Percentiles rank a stretch among this genome's conserved stretches.
Conservation (phyloP, 2,888 invertebrate species). For the Lucinisca nassula region DNA sequence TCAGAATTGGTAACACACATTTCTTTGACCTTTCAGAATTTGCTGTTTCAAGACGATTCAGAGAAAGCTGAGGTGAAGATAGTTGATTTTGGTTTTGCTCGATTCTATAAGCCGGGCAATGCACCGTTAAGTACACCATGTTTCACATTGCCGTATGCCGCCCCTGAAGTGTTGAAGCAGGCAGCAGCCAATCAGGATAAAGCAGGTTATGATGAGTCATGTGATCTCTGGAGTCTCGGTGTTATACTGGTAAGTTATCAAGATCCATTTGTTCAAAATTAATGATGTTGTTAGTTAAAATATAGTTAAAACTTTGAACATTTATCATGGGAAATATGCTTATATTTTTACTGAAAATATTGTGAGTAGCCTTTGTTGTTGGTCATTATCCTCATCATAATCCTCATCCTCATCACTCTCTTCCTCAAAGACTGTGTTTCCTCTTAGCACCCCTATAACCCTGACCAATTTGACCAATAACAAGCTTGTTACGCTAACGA, state of each 20-base stretch:
- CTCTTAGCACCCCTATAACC: slow-evolving; percentile 66
- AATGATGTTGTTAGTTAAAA: too few species aligned
- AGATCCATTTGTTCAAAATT: too few species aligned
- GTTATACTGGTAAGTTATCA: slow-evolving; percentile 93
- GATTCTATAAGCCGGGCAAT: slow-evolving; percentile 90
- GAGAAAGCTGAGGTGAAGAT: slow-evolving; percentile 93
- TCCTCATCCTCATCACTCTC: slow-evolving; percentile 55
- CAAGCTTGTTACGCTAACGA: too few species aligned
- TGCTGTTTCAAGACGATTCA: slow-evolving; percentile 91
- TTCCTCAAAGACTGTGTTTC: slow-evolving; percentile 71
- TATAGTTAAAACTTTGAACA: too few species aligned
- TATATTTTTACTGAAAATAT: too few species aligned
- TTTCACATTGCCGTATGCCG: slow-evolving; percentile 97
- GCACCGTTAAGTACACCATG: slow-evolving; percentile 92
- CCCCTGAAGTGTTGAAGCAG: slow-evolving; percentile 96
- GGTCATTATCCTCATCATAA: slow-evolving; percentile 39
- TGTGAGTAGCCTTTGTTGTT: too few species aligned
- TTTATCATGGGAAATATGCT: too few species aligned
- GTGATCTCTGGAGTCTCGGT: slow-evolving; percentile 98
- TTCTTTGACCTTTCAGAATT: slow-evolving; percentile 91
- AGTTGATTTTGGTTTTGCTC: slow-evolving; percentile 98
- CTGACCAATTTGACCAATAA: too few species aligned
- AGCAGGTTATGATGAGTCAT: slow-evolving; percentile 94
- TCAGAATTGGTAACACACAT: too few species aligned
- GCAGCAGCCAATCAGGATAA: slow-evolving; percentile 85